These are phyloP conservation scores for Orchestes rusci DNA, from an alignment of 2,888 invertebrate genomes.

Conservation along the genomic window DNA sequence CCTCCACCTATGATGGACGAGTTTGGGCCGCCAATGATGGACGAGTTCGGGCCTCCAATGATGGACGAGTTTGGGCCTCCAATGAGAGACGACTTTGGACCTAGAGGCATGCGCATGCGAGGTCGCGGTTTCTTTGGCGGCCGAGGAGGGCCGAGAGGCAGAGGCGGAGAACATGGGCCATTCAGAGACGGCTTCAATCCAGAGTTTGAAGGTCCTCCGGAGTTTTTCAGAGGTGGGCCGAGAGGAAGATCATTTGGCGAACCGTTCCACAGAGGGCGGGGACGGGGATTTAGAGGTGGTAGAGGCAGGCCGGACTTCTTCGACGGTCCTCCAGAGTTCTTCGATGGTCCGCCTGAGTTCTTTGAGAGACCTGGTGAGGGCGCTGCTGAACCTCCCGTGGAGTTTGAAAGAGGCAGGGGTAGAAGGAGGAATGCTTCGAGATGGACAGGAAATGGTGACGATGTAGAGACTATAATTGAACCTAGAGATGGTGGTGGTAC, in stretches of 20 bases:
- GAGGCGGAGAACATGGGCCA: slow-evolving; percentile 13
- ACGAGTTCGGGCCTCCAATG: slow-evolving; percentile 15
- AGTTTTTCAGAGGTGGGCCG: slow-evolving; percentile 35
- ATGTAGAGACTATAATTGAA: too few relatives aligned
- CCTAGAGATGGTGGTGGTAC: slow-evolving; percentile 27
- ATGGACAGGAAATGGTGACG: too few relatives aligned
- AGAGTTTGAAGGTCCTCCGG: slow-evolving; percentile 30
- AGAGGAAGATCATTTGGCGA: slow-evolving; percentile 30
- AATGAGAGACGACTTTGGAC: slow-evolving; percentile 13
- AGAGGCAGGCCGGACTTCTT: slow-evolving; percentile 26
- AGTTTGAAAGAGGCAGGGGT: slow-evolving; percentile 9
- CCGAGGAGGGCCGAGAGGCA: slow-evolving; percentile 11
- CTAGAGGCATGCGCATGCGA: slow-evolving; percentile 11
- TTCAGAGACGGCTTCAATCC: slow-evolving; percentile 26
- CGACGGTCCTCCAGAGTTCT: slow-evolving; percentile 19
- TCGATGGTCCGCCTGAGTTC: slow-evolving; percentile 16
- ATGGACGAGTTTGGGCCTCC: slow-evolving; percentile 11
- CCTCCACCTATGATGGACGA: slow-evolving; percentile 14
- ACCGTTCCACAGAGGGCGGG: slow-evolving; percentile 25
- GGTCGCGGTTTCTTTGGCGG: slow-evolving; percentile 14
- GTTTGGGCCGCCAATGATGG: slow-evolving; percentile 8
- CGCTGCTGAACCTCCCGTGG: too few relatives aligned
- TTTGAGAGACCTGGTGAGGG: too few relatives aligned
- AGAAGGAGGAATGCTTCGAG: too few relatives aligned
- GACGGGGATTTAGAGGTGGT: slow-evolving; percentile 23